Base-by-base conservation (phyloP, 1,140 invertebrate species). In the Scaptomyza graminum region DNA sequence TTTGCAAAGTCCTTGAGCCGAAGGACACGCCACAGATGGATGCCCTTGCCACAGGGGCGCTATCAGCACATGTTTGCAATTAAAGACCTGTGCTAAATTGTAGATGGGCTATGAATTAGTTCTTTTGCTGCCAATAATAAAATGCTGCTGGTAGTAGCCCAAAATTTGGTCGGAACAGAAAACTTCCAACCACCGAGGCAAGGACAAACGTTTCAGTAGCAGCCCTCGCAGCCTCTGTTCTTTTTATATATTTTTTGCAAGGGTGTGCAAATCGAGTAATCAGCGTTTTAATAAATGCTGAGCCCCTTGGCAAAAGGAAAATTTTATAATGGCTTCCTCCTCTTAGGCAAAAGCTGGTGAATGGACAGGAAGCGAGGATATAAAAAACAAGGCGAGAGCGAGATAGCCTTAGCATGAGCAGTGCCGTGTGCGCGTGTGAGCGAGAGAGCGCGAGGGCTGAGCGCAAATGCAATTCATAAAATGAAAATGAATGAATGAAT, bases 401-500 rank as follows among this genome's bases (percentile, higher is more conserved):
- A 46, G 61, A 44, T 5, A 43, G 49, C 61, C 8, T 52, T 34
- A 7, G 28, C 28, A 31, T 31, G 6, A 31, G 28, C 3, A 5
- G 3, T 18, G 70, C 9, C 63, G 47, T 70, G 50, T 3, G 44
- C 13, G 57, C 12, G 43, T 28, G 34, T 41, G 54, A 75, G 74
- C 54, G 52, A 70, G 75, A 65, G 59, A 64, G 62, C 43, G 62
- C 43, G 77, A 74, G 74, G 74, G 81, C 68, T 60, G 64, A 77
- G 69, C 59, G 66, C 74, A 85, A 85, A 85, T 85, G 82, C 82
- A 85, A 87, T 85, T 87, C 83, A 85, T 82, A 87, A 85, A 85
- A 85, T 87, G 81, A 85, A 77, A 85, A 87, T 87, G 74, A 84
- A 84, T 84, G 74, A 68, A 74, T 64, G 59, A 70, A 49, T 56